Base-by-base conservation (phyloP, 2,797 vertebrate species). In the Micropoecilia bifurca region DNA sequence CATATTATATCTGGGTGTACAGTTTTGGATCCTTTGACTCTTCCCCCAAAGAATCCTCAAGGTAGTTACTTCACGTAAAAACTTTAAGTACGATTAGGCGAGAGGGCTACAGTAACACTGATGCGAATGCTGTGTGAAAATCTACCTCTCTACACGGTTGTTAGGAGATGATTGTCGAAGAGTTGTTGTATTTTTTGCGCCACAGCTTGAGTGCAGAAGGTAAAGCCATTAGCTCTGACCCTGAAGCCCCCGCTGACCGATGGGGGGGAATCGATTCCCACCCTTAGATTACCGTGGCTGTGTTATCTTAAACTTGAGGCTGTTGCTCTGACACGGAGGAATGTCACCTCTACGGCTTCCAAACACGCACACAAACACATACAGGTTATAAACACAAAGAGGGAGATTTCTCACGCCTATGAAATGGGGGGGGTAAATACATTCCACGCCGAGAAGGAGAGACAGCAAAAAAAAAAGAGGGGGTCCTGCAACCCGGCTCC, bases 291-390 rank as follows among this genome's bases (percentile, higher is more conserved):
- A 94, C 93, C 93, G 84, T 94, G 91, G 90, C 92, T 76, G 79
- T 95, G 93, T 96, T 96, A 93, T 95, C 93, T 94, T 95, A 96
- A 96, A 95, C 93, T 94, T 95, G 94, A 95, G 92, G 92, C 92
- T 94, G 92, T 93, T 92, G 89, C 90, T 94, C 92, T 95, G 93
- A 91, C 91, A 90, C 25, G 18, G 59, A 91, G 88, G 94, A 94
- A 95, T 94, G 93, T 95, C 93, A 92, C 90, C 93, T 95, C 88
- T 90, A 90, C 92, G 87, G 87, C 83, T 87, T 90, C 83, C 61
- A 91, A 85, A 89, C 88, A 83, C 87, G 84, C 80, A 76, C 85
- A 74, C 79, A 88, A 83, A 89, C 83, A 90, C 63, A 85, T 84
- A 83, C 81, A 90, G 85, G 88, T 88, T 89, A 85, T 83, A 83